Conservation (phyloP, 2,888 invertebrate species). For the Latrodectus hesperus region DNA sequence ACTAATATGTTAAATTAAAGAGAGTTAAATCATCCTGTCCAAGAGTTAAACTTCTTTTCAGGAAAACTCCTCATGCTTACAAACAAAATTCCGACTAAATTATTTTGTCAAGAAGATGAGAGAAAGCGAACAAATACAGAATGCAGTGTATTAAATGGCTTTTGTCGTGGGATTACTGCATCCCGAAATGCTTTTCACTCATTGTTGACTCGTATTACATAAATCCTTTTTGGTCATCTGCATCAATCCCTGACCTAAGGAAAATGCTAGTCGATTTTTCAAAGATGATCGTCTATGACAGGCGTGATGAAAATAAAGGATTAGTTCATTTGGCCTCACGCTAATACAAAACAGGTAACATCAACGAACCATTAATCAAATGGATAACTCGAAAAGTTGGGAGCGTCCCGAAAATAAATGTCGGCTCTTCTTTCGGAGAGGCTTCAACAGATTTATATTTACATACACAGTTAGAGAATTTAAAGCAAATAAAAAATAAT, state of each 20-base stretch:
- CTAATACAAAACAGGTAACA: conserved; percentile 28
- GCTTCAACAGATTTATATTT: too few relatives aligned
- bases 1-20: too few relatives aligned
- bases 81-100: too few relatives aligned
- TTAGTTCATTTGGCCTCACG: conserved; percentile 39
- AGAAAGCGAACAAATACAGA: too few relatives aligned
- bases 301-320: conserved; percentile 66
- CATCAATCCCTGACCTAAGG: conserved; percentile 39
- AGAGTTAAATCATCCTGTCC: too few relatives aligned
- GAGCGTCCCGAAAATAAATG: conserved; percentile 21
- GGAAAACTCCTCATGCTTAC: too few relatives aligned
- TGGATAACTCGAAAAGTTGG: conserved; percentile 29
- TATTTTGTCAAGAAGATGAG: too few relatives aligned
- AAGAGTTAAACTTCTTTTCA: too few relatives aligned
- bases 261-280: conserved; percentile 30
- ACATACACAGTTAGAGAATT: too few relatives aligned
- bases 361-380: conserved; percentile 47
- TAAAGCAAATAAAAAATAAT: too few relatives aligned
- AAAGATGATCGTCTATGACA: conserved; percentile 49
- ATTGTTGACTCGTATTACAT: conserved; percentile 13
- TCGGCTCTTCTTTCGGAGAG: too few relatives aligned
- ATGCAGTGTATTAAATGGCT: background rate
- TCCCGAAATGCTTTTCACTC: background rate
- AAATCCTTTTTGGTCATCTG: conserved; percentile 35
- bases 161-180: background rate